Base-by-base conservation (phyloP, 2,797 vertebrate genomes). In the Mormyrus proboscirostris region DNA sequence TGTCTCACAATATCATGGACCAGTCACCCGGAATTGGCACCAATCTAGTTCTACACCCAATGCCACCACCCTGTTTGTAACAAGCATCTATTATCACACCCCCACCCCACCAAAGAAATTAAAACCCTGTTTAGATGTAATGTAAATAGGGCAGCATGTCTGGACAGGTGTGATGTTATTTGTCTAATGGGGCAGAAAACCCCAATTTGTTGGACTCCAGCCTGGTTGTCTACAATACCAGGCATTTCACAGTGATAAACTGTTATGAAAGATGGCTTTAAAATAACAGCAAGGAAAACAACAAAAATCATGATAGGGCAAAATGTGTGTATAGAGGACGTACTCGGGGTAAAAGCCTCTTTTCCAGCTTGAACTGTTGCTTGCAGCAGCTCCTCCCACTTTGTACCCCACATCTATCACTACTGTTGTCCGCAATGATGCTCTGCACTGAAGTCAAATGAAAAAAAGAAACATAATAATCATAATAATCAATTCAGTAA, bases 381-480 rank as follows among this genome's bases (percentile, higher is more conserved):
- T 86, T 51, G 51, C 49, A 86, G 84, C 6, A 86, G 76, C 76
- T 86, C 22, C 49, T 86, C 51, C 22, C 84, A 86, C 50, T 53
- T 50, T 86, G 22, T 38, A 51, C 50, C 14, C 49, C 84, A 86
- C 49, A 53, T 86, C 44, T 51, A 53, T 16, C 19, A 51, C 84
- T 86, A 86, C 1, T 55, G 84, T n/a, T 86, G 49, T 86, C 51
- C 51, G 0, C 84, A 50, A 50, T 85, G 50, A 50, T 86, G 84
- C 49, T 86, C 41, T 82, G 76, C 76, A 82, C 76, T 82, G 38
- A 82, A 82, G 76, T 82, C 83, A 53, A 85, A 85, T 53, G 50
- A 85, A 51, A 85, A 85, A 51, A 85, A 50, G 50, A 85, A 85
- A 85, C 4, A 85, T 85, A 85, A 50, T 85, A 85, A 85, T 85